Evolutionary conservation across 2,113 vertebrate species (phyloP).

Genomic region (Gopherus flavomarginatus): DNA sequence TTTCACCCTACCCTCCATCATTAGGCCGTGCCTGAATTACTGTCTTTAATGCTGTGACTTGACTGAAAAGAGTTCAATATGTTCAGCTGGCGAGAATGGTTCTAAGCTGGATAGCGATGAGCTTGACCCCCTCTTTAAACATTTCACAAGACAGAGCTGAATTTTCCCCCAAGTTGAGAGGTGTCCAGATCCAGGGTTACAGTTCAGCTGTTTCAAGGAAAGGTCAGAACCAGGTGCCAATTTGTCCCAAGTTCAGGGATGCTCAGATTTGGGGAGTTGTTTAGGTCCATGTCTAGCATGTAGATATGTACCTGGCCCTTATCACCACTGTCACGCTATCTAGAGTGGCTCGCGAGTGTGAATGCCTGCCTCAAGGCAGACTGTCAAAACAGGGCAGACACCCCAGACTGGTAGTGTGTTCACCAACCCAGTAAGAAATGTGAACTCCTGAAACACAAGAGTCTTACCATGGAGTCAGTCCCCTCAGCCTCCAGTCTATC

Average conservation of each 20-base stretch:
- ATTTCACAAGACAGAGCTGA: neutral
- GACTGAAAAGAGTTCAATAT: neutral
- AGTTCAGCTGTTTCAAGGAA: neutral
- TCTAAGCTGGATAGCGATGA: neutral
- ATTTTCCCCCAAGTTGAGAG: neutral
- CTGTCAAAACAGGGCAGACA: neutral
- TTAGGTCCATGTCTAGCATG: neutral
- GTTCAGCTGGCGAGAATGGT: neutral
- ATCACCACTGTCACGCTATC: neutral
- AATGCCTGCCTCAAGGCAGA: neutral
- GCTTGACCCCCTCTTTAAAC: neutral
- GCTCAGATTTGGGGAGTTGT: neutral
- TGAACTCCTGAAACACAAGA: neutral
- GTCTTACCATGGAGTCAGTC: neutral
- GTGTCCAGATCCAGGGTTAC: conserved; percentile 1
- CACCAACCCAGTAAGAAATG: neutral
- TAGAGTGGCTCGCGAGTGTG: neutral
- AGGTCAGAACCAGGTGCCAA: neutral
- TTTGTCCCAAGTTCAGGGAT: neutral
- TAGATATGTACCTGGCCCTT: neutral
- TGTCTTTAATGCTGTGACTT: neutral
- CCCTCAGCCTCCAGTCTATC: neutral
- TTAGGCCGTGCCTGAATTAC: neutral
- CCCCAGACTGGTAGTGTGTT: neutral
- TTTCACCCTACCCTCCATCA: neutral